Percentiles rank a stretch among this genome's conserved stretches.
phyloP scores from a whole-genome alignment of 2,113 vertebrate species.

The Equus przewalskii region DNA sequence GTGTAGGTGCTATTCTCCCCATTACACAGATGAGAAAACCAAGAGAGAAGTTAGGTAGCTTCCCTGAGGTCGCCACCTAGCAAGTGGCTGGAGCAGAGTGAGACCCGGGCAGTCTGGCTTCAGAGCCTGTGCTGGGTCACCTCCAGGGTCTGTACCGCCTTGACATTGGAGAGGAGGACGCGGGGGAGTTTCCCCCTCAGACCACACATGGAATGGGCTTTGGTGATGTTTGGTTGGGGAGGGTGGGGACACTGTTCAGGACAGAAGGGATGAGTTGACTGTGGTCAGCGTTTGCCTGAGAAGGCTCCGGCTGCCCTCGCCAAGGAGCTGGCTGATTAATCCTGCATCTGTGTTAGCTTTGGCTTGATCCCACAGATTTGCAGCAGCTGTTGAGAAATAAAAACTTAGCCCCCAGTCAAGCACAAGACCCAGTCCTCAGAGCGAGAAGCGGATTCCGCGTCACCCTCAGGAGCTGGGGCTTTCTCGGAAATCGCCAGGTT shows the following conservation, averaged over 20 bases:
- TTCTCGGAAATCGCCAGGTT: constrained; percentile 82
- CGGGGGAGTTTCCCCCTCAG: neutral
- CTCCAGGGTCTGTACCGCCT: neutral
- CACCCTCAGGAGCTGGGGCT: constrained; percentile 81
- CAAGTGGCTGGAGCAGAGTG: neutral
- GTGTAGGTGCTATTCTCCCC: neutral
- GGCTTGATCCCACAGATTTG: constrained; percentile 86
- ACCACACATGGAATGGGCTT: neutral
- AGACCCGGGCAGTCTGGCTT: neutral
- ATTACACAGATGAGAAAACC: neutral
- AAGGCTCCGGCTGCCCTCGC: constrained; percentile 79
- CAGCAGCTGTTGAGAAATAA: constrained; percentile 88
- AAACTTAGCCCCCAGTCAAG: constrained; percentile 85
- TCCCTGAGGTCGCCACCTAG: neutral
- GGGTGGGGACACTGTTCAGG: neutral
- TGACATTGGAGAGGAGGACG: neutral
- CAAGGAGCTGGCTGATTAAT: constrained; percentile 77
- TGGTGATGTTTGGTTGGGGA: neutral
- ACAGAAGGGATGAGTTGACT: neutral
- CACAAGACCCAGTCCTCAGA: constrained; percentile 80
- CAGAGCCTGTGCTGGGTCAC: neutral
- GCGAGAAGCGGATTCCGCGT: constrained; percentile 77
- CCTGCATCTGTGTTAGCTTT: constrained; percentile 89
- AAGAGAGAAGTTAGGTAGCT: neutral
- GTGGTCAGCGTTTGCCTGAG: neutral